phyloP scores from a whole-genome alignment of 2,888 invertebrate genomes.

The Caenorhabditis zanzibari region DNA sequence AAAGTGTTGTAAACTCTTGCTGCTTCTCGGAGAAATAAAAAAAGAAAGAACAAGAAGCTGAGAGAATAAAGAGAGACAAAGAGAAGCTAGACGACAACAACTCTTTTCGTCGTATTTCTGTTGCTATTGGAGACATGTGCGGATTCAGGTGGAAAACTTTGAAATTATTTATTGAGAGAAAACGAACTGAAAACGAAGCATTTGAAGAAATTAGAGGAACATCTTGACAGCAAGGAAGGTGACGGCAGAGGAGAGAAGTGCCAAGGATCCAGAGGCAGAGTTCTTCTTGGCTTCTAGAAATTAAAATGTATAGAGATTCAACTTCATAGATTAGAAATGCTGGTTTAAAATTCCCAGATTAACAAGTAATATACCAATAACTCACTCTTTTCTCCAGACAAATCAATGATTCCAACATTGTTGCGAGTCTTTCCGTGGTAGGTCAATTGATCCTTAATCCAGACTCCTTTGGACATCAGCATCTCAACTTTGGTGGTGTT shows the following conservation, averaged over 20 bases:
- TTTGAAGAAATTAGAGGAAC: conserved; percentile 17
- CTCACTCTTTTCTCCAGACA: conserved; percentile 39
- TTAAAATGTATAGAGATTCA: not conserved
- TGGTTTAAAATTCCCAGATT: too few relatives aligned
- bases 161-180: conserved; percentile 21
- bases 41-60: conserved; percentile 22
- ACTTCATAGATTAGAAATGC: too few relatives aligned
- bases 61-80: conserved; percentile 32
- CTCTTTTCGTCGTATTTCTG: conserved; percentile 8
- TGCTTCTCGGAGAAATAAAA: conserved; percentile 25
- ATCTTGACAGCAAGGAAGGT: conserved; percentile 37
- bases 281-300: conserved; percentile 28
- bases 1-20: conserved; percentile 13
- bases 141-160: conserved; percentile 19
- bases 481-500: conserved; percentile 45
- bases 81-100: conserved; percentile 2
- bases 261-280: conserved; percentile 13
- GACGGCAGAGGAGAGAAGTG: conserved; percentile 48
- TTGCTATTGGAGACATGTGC: conserved; percentile 56
- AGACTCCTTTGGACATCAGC: conserved; percentile 54
- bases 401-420: conserved; percentile 36
- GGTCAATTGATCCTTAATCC: conserved; percentile 32
- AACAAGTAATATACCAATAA: too few relatives aligned
- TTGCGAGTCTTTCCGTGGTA: conserved; percentile 62
- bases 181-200: not conserved